Conservation (phyloP, 2,113 vertebrate species). For the Tragelaphus scriptus region DNA sequence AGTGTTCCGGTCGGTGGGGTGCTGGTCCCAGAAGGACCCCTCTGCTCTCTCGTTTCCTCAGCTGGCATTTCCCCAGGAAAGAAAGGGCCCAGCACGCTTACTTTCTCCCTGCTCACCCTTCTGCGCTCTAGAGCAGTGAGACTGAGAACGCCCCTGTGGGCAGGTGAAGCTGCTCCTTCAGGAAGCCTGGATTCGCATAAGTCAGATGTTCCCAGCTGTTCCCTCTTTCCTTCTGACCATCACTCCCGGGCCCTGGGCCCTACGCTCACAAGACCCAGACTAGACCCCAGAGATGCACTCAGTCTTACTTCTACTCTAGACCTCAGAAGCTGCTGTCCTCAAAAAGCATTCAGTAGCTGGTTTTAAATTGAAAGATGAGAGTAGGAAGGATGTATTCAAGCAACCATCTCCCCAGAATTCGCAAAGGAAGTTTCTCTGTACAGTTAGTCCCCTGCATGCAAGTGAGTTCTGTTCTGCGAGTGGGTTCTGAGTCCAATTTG, state of each 20-base stretch:
- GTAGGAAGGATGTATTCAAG: neutral
- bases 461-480: neutral
- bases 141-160: fast-evolving
- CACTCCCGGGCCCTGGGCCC: neutral
- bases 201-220: neutral
- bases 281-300: neutral
- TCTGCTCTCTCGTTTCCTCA: neutral
- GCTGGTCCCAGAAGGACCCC: neutral
- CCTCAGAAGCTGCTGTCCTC: neutral
- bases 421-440: neutral
- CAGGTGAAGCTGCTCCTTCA: neutral
- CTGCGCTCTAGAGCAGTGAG: neutral
- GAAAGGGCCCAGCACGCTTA: neutral
- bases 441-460: neutral
- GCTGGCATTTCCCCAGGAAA: neutral
- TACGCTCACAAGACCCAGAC: neutral
- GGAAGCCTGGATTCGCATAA: neutral
- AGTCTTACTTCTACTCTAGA: neutral
- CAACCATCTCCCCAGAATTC: neutral
- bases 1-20: neutral
- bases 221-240: neutral
- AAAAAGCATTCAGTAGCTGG: neutral
- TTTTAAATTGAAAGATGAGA: neutral
- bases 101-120: neutral
- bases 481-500: neutral